Evolutionary conservation across 2,888 invertebrate species (phyloP), one percentile per base, ranked within the genome.

Genomic region (Tribolium freemani): DNA sequence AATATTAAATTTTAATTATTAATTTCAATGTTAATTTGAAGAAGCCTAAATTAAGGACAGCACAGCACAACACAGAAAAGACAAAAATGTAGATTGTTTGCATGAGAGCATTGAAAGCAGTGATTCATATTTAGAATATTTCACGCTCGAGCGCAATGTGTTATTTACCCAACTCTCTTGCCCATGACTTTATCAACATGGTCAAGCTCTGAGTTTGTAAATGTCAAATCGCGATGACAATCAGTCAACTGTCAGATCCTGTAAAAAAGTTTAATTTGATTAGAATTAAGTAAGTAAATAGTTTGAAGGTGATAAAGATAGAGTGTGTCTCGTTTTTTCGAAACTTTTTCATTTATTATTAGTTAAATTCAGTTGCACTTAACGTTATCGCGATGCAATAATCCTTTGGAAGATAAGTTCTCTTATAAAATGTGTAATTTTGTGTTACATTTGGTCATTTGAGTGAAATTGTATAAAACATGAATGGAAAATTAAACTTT

Each of bases 401-500:
- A 38, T 3, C 38, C 3, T 1, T n/a, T 38, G n/a, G 8, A 38
- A 38, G 38, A 0, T 6, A 38, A 38, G 3, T 38, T 6, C 8
- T 38, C 9, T n/a, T 38, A n/a, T 38, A 6, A n/a, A 38, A 38
- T 38, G 38, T 50, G 61, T 57, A 30, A 38, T 57, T 57, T 11
- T 58, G 10, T 13, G 2, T 31, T 30, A 38, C 46, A 38, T 45
- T 38, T n/a, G 3, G 3, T n/a, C 1, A 21, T 56, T 66, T 46
- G 9, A 3, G 4, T 44, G 45, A 44, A 66, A 56, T 13, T 10
- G 16, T 46, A 48, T 13, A 45, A 64, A 54, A 64, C 54, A 64
- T 64, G 64, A 20, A 6, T 8, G 26, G 46, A 16, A 60, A 63
- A 13, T 38, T 61, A n/a, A 72, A 83, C 74, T 84, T 86, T 83